Conservation (phyloP, 2,113 vertebrate genomes). For the Peromyscus californicus region DNA sequence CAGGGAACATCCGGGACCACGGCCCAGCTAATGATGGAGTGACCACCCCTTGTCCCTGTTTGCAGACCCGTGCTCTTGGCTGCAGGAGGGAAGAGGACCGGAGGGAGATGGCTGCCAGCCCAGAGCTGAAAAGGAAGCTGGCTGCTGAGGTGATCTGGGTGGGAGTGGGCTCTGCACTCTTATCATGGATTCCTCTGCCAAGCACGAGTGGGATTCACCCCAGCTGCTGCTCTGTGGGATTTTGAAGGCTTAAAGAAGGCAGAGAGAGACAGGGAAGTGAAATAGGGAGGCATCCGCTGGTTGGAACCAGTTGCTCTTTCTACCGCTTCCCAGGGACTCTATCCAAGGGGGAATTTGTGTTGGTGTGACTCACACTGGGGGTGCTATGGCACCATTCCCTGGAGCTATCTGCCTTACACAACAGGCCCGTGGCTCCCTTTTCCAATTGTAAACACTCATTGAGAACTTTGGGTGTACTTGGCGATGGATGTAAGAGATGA, state of each 20-base stretch:
- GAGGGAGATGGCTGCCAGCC: too few relatives aligned
- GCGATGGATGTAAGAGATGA: background rate
- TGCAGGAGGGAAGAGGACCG: background rate
- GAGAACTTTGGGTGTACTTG: background rate
- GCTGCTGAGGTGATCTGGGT: background rate
- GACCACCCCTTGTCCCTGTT: background rate
- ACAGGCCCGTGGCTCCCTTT: background rate
- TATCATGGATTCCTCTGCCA: background rate
- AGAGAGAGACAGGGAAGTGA: background rate
- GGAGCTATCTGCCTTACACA: background rate
- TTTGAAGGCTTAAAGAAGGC: background rate
- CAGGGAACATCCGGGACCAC: background rate
- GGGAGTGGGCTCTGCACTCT: background rate
- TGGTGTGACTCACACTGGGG: background rate
- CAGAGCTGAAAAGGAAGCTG: background rate
- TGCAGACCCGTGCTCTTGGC: background rate
- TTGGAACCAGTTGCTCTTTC: background rate
- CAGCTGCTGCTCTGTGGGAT: background rate
- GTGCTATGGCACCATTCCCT: background rate
- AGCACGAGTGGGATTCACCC: fast-evolving
- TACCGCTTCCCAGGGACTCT: background rate
- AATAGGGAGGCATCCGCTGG: background rate
- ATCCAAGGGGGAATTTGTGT: background rate
- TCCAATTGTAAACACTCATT: background rate
- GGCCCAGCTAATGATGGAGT: background rate